Base-by-base conservation (phyloP, 1,140 invertebrate species). In the Drosophila tsacasi region DNA sequence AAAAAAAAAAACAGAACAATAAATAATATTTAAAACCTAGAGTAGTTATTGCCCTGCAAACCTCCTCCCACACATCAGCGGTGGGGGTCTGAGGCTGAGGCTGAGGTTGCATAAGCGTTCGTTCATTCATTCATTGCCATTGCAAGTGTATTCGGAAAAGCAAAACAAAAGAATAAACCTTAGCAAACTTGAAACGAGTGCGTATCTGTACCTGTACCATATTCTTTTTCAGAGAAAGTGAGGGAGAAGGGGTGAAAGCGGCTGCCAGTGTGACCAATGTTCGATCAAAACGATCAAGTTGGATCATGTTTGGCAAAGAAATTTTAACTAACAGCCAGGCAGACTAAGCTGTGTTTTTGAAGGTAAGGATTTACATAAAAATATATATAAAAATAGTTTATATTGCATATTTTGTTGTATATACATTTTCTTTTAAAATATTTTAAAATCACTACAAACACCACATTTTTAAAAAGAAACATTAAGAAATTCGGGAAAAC, bases 1-100 rank as follows among this genome's bases (percentile, higher is more conserved):
- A 85, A 85, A 57, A 55, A 54, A 25, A 27, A 85, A 83, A 89
- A 77, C 77, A 81, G 84, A 90, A 89, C 81, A 89, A 89, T 89
- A 89, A 87, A 79, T 77, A 78, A 78, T 78, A 78, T 78, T 23
- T 39, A 79, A 79, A 15, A 35, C 44, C 40, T 59, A 79, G 60
- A 60, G 59, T 79, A 79, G 76, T 79, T 72, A 79, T 79, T 72
- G 47, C 50, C 50, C 50, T 12, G 13, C 12, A 52, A n/a, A 50
- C 49, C 49, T 50, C 49, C 47, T 50, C 47, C 10, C 4, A 44
- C 52, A 35, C 32, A 35, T 35, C 55, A 50, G 44, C 64, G 1
- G 19, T 27, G 47, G 69, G 60, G 1, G 19, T 15, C 25, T 64
- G 60, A 57, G 58, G n/a, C 49, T 42, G 63, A 59, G 25, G 27